A percentile compares a stretch with the other conserved stretches of the same genome.
phyloP scores from a whole-genome alignment of 2,797 vertebrate species.

The Megalops cyprinoides region DNA sequence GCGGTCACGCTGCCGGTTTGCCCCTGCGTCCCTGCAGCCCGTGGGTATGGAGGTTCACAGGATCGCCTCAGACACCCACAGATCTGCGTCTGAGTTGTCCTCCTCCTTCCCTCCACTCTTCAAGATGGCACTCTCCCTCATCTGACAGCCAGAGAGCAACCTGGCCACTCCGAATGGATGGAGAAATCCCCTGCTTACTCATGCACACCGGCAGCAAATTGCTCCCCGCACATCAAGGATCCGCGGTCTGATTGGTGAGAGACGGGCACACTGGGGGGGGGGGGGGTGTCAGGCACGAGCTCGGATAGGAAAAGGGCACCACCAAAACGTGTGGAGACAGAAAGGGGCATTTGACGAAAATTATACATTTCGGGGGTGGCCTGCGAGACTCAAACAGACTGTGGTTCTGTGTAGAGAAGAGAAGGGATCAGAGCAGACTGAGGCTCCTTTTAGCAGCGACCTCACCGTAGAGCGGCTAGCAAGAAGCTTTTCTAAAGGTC shows the following conservation, averaged over 20 bases:
- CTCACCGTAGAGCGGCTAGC: slow-evolving; percentile 57
- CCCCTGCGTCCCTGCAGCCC: no score
- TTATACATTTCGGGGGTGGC: slow-evolving; percentile 68
- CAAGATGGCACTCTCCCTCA: slow-evolving; percentile 30
- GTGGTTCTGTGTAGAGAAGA: slow-evolving; percentile 29
- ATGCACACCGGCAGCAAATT: slow-evolving; percentile 79
- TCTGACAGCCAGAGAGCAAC: slow-evolving; percentile 54
- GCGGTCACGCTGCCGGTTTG: no score
- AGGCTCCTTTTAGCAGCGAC: slow-evolving; percentile 62
- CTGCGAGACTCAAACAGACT: slow-evolving; percentile 44
- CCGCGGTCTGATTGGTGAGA: slow-evolving; percentile 41
- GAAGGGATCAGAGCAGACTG: slow-evolving; percentile 55
- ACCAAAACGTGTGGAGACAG: slow-evolving; percentile 62
- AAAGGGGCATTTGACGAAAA: slow-evolving; percentile 76
- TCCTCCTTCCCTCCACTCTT: slow-evolving; percentile 29
- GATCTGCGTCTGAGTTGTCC: neutral
- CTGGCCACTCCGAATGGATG: slow-evolving; percentile 76
- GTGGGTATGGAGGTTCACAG: no score
- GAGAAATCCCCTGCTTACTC: slow-evolving; percentile 75
- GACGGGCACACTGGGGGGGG: slow-evolving; percentile 53
- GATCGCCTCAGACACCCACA: no score
- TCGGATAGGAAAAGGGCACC: slow-evolving; percentile 67
- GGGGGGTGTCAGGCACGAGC: slow-evolving; percentile 66
- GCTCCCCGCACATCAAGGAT: slow-evolving; percentile 68
- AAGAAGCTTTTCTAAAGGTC: slow-evolving; percentile 52